phyloP scores from a whole-genome alignment of 2,797 vertebrate genomes.

The Mus caroli region DNA sequence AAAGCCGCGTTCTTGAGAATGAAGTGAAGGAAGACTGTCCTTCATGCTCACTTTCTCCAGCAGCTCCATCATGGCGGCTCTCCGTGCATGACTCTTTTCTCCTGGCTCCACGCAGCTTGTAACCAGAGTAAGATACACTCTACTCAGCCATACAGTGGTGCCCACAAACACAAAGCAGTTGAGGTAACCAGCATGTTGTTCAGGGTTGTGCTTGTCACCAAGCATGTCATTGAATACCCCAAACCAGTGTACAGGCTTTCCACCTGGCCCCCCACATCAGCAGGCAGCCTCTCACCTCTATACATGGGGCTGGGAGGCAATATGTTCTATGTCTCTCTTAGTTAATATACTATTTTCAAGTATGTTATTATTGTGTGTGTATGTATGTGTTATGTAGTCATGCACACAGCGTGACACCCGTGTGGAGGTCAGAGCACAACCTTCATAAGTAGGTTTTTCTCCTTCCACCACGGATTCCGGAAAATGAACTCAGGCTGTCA shows the following conservation, averaged over 20 bases:
- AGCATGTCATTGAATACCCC: rapidly evolving
- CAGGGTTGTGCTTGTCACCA: not conserved
- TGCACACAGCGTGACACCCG: not conserved
- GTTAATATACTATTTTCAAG: not conserved
- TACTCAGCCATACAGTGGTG: not conserved
- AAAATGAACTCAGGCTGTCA: not conserved
- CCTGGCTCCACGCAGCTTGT: rapidly evolving
- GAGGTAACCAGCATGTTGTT: not conserved
- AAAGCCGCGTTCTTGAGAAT: not conserved
- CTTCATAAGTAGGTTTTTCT: not conserved
- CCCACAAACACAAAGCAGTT: rapidly evolving
- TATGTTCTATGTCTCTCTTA: not conserved
- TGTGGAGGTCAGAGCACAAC: not conserved
- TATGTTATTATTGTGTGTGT: not conserved
- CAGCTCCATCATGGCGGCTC: no score
- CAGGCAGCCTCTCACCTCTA: not conserved
- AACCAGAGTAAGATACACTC: rapidly evolving
- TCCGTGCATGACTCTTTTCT: not conserved
- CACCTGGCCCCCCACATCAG: no score
- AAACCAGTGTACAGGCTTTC: rapidly evolving
- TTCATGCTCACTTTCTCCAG: not conserved
- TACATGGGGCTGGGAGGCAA: not conserved
- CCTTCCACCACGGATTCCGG: not conserved
- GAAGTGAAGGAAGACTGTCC: not conserved
- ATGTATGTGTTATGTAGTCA: not conserved